Evolutionary conservation across 2,113 vertebrate genomes (phyloP).

Genomic region (Centropristis striata): DNA sequence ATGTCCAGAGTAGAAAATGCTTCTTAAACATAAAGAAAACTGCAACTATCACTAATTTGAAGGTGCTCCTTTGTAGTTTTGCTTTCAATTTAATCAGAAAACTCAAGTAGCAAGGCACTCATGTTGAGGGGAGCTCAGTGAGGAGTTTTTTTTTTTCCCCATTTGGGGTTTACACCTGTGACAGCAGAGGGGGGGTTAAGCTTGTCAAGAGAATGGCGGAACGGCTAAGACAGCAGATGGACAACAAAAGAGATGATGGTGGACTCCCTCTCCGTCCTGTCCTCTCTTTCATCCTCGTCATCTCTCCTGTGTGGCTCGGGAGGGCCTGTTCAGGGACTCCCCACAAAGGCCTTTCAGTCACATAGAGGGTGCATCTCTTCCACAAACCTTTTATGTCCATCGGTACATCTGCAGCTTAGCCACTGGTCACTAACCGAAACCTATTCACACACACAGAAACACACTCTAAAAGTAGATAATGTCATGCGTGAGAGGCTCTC

Average conservation of each 20-base stretch:
- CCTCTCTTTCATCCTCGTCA: slow-evolving; percentile 73
- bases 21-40: slow-evolving; percentile 7
- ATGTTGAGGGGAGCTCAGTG: slow-evolving; percentile 4
- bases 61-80: slow-evolving; percentile 29
- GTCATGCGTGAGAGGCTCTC: slow-evolving; percentile 47
- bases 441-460: slow-evolving; percentile 18
- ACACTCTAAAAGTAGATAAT: slow-evolving; percentile 48
- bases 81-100: slow-evolving; percentile 24
- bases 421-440: slow-evolving; percentile 37
- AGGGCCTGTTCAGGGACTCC: slow-evolving; percentile 45
- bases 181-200: slow-evolving; percentile 45
- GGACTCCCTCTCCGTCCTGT: slow-evolving; percentile 65
- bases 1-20: not conserved
- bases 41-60: not conserved
- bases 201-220: slow-evolving; percentile 55
- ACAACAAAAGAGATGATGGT: slow-evolving; percentile 73
- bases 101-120: slow-evolving; percentile 24
- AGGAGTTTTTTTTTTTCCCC: slow-evolving; percentile 24
- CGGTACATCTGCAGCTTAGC: slow-evolving; percentile 65
- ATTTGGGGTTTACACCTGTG: slow-evolving; percentile 67
- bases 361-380: slow-evolving; percentile 59
- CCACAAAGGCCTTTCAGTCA: slow-evolving; percentile 68
- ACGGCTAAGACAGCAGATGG: slow-evolving; percentile 78
- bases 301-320: slow-evolving; percentile 51
- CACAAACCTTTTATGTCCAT: slow-evolving; percentile 49